Conservation (phyloP, 2,113 vertebrate genomes). For the Gnathonemus echidnorhynchus region DNA sequence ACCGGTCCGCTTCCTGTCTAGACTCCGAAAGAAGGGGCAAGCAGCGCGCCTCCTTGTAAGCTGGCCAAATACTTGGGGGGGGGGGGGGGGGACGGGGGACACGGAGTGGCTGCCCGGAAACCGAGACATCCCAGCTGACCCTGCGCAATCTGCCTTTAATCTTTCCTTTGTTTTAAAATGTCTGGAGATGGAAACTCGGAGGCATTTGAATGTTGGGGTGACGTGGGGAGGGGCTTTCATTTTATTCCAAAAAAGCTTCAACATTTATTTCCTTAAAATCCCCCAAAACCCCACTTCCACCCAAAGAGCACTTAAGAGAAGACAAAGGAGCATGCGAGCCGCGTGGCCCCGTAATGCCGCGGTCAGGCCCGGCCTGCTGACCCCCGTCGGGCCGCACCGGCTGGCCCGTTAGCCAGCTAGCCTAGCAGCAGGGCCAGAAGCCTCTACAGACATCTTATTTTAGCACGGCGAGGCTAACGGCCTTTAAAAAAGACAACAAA, state of each 20-base stretch:
- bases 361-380: not conserved
- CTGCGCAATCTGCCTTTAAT: conserved; percentile 14
- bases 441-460: not conserved
- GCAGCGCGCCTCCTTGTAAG: conserved; percentile 12
- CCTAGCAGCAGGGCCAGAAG: not conserved
- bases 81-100: not conserved
- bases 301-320: conserved; percentile 25
- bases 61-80: conserved; percentile 15
- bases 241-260: not conserved
- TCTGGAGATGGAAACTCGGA: not conserved
- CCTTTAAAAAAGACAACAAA: conserved; percentile 4
- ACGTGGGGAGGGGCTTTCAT: not conserved
- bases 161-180: conserved; percentile 6
- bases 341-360: conserved; percentile 14
- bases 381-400: not conserved
- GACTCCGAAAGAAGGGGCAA: conserved; percentile 20
- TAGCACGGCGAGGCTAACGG: not conserved
- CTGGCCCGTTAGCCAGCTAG: not conserved
- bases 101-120: conserved; percentile 5
- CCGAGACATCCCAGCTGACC: conserved; percentile 13
- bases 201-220: not conserved
- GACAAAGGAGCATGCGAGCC: conserved; percentile 39
- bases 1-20: conserved; percentile 26
- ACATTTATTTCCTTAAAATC: not conserved
- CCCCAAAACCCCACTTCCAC: not conserved